Percentiles rank a stretch among this genome's conserved stretches.
Evolutionary conservation across 2,113 vertebrate species (phyloP).

Genomic region (Burhinus oedicnemus): DNA sequence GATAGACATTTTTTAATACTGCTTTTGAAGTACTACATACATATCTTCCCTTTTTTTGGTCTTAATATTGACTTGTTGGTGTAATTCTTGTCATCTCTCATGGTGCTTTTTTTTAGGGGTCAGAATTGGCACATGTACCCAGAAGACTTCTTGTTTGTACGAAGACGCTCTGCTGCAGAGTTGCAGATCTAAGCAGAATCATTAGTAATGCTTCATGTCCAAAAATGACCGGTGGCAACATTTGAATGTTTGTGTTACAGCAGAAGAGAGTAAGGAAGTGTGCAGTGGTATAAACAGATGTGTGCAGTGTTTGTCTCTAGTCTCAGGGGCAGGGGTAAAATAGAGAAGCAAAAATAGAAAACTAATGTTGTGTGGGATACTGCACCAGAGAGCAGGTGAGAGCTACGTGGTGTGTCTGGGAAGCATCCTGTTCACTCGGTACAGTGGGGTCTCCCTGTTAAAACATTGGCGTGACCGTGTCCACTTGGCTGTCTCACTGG

Average conservation of each 20-base stretch:
- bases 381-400: neutral
- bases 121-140: neutral
- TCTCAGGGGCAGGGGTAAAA: neutral
- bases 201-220: neutral
- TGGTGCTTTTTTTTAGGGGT: neutral
- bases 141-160: neutral
- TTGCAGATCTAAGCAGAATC: neutral
- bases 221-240: neutral
- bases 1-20: neutral
- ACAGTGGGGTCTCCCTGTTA: neutral
- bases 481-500: neutral
- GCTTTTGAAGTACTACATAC: neutral
- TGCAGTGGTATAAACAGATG: neutral
- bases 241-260: neutral
- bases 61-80: neutral
- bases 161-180: neutral
- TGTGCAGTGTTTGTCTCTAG: neutral
- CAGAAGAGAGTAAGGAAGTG: neutral
- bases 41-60: neutral
- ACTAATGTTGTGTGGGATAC: neutral
- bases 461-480: rapidly evolving
- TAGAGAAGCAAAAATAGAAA: neutral
- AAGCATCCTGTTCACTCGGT: neutral
- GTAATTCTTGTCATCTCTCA: neutral
- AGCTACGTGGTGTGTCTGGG: neutral